phyloP scores from a whole-genome alignment of 1,140 invertebrate species.

The Drosophila takahashii region DNA sequence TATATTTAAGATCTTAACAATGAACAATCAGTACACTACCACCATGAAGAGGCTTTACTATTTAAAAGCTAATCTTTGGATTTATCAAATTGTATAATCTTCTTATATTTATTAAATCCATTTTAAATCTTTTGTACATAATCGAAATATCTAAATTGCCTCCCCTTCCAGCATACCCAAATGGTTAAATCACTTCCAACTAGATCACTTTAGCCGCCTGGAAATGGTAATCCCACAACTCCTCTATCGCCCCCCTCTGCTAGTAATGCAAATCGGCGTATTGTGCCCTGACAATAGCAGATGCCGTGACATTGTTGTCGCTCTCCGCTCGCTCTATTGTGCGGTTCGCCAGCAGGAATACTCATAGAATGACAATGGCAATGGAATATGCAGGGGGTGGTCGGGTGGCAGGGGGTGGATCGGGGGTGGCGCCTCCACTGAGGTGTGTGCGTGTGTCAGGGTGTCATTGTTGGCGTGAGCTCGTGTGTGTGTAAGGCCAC shows the following conservation, averaged over 20 bases:
- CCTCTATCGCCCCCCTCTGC: background rate
- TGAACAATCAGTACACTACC: no score
- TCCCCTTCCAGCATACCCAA: background rate
- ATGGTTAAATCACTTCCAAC: background rate
- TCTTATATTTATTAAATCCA: no score
- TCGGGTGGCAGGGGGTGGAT: conserved; percentile 8
- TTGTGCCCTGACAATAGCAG: conserved; percentile 80
- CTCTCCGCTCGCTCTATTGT: conserved; percentile 72
- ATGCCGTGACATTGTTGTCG: conserved; percentile 81
- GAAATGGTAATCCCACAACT: background rate
- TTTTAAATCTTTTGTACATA: no score
- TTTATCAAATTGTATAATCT: no score
- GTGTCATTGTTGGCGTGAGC: conserved; percentile 18
- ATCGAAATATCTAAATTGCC: no score
- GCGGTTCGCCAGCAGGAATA: conserved; percentile 56
- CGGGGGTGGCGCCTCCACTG: conserved; percentile 1
- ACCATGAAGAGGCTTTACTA: no score
- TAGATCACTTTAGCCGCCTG: background rate
- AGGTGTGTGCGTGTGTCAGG: conserved; percentile 32
- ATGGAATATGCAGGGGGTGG: conserved; percentile 11
- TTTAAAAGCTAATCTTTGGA: no score
- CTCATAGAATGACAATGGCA: conserved; percentile 52
- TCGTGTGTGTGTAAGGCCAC: conserved; percentile 55
- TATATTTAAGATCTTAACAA: no score
- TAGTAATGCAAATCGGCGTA: conserved; percentile 80